A percentile compares a stretch with the other conserved stretches of the same genome.
These are phyloP conservation scores for Parazoanthus atlanticus DNA, from an alignment of 92 coral and sea anemone genomes.

Conservation along the genomic window DNA sequence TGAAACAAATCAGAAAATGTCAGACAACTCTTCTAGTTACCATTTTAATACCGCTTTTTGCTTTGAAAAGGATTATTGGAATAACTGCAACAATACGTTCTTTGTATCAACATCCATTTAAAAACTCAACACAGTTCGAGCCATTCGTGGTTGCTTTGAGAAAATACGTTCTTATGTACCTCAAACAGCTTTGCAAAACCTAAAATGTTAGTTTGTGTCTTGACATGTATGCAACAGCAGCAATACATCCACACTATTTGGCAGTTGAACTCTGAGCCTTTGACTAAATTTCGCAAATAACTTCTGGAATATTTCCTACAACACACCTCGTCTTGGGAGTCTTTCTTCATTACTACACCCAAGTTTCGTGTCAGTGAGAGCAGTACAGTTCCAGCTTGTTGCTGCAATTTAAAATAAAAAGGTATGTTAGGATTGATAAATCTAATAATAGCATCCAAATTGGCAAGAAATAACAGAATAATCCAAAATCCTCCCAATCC, in stretches of 20 bases:
- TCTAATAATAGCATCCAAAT: no score
- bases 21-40: no score
- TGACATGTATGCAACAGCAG: neutral
- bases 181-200: no score
- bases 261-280: no score
- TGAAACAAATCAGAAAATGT: neutral
- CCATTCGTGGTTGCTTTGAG: no score
- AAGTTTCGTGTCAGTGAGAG: constrained; percentile 79
- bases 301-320: neutral
- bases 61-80: no score
- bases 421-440: neutral
- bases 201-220: no score
- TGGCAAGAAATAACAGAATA: neutral
- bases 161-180: no score
- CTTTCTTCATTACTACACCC: constrained; percentile 72
- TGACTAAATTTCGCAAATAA: neutral
- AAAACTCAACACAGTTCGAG: no score
- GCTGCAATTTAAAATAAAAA: constrained; percentile 35
- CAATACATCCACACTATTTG: no score
- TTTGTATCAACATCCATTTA: no score
- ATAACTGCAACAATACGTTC: neutral
- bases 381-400: constrained; percentile 66
- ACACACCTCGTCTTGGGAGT: constrained; percentile 73
- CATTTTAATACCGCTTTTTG: neutral
- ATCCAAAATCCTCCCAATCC: neutral